phyloP scores from a whole-genome alignment of 2,113 vertebrate genomes.

The Protomyctophum bolini region DNA sequence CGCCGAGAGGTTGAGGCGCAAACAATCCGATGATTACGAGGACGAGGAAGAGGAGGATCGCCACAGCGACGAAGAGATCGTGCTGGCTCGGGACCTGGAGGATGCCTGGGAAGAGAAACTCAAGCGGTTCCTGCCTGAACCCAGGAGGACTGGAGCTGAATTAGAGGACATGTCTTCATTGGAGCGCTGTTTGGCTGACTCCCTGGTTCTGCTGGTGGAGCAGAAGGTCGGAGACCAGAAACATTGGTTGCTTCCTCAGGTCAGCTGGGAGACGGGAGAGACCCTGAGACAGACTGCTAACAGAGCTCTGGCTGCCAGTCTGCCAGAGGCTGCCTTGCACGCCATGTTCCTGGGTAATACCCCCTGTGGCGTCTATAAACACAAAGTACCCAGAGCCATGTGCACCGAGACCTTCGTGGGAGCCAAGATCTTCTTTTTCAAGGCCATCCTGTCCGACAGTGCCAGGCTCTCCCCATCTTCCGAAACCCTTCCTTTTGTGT shows the following conservation, averaged over 20 bases:
- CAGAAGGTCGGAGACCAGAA: slow-evolving; percentile 83
- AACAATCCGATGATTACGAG: slow-evolving; percentile 73
- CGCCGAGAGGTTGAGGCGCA: slow-evolving; percentile 76
- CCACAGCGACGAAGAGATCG: slow-evolving; percentile 58
- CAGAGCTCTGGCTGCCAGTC: slow-evolving; percentile 75
- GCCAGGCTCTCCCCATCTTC: slow-evolving; percentile 39
- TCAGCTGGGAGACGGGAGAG: slow-evolving; percentile 88
- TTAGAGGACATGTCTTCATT: slow-evolving; percentile 68
- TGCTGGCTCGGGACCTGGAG: slow-evolving; percentile 87
- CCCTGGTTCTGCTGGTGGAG: slow-evolving; percentile 86
- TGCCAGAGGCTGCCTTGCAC: slow-evolving; percentile 82
- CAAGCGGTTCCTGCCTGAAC: slow-evolving; percentile 75
- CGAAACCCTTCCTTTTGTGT: slow-evolving; percentile 69
- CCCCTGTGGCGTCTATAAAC: slow-evolving; percentile 94
- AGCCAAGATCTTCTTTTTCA: slow-evolving; percentile 96
- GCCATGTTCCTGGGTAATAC: slow-evolving; percentile 91
- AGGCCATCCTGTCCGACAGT: slow-evolving; percentile 84
- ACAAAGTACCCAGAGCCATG: slow-evolving; percentile 86
- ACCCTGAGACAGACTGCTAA: slow-evolving; percentile 88
- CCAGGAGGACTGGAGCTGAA: slow-evolving; percentile 81
- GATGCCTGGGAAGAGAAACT: slow-evolving; percentile 92
- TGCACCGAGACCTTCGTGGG: slow-evolving; percentile 81
- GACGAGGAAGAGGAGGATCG: slow-evolving; percentile 75
- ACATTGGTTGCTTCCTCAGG: slow-evolving; percentile 91
- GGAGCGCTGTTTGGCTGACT: slow-evolving; percentile 84